Conservation (phyloP, 2,797 vertebrate species). For the Scolopax bukidnonensis region DNA sequence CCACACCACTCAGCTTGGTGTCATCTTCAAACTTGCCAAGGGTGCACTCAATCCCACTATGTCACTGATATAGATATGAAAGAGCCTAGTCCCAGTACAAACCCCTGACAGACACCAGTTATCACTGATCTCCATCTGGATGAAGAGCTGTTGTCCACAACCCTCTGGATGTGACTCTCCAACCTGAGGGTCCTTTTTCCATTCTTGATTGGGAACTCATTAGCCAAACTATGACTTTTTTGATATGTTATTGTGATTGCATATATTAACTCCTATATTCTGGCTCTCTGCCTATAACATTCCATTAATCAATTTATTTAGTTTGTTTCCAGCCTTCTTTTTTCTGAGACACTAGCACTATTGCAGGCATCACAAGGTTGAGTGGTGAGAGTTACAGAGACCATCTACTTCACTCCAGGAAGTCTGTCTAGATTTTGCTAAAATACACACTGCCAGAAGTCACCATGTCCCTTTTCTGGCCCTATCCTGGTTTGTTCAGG, state of each 20-base stretch:
- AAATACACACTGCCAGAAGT: not conserved
- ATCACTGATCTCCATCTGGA: not conserved
- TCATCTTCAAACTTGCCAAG: not conserved
- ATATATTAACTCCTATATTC: not conserved
- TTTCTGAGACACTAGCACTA: not conserved
- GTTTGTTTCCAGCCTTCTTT: not conserved
- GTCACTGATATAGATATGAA: not conserved
- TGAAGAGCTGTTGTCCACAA: not conserved
- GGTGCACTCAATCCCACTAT: not conserved
- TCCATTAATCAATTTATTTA: not conserved
- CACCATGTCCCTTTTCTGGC: not conserved
- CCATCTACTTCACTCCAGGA: not conserved
- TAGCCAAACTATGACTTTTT: not conserved
- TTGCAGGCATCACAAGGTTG: not conserved
- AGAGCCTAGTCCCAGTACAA: not conserved
- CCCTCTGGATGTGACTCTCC: not conserved
- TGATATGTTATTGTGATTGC: not conserved
- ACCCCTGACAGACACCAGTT: not conserved
- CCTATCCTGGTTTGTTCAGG: not conserved
- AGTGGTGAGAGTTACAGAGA: not conserved
- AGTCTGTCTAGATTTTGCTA: not conserved
- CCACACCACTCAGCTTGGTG: not conserved
- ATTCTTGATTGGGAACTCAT: not conserved
- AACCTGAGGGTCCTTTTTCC: not conserved
- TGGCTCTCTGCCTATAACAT: not conserved